Evolutionary conservation across 2,888 invertebrate species (phyloP).

Genomic region (Galeopsomyia nigrocyanea): DNA sequence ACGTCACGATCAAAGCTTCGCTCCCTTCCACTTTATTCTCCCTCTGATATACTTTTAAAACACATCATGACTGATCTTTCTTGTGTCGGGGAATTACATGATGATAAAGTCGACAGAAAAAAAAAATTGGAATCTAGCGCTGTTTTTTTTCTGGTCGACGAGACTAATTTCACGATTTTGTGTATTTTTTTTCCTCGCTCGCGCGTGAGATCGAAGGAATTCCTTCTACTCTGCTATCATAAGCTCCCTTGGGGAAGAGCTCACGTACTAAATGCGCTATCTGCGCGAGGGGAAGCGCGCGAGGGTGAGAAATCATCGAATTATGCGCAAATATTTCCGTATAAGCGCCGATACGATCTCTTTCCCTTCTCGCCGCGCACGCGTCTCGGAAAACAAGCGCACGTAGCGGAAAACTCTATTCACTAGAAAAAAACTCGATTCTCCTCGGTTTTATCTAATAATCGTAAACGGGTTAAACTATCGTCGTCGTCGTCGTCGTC

Average conservation of each 20-base stretch:
- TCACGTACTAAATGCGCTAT: conserved; percentile 13
- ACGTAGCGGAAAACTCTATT: not conserved
- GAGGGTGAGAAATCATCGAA: conserved; percentile 22
- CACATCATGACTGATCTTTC: too few relatives aligned
- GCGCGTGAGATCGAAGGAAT: too few relatives aligned
- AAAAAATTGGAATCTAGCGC: too few relatives aligned
- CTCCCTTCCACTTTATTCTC: not conserved
- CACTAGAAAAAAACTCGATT: not conserved
- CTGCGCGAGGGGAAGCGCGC: not conserved
- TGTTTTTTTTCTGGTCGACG: too few relatives aligned
- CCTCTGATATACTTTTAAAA: too few relatives aligned
- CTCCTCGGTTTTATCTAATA: conserved; percentile 27
- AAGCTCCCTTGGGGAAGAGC: too few relatives aligned
- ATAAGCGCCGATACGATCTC: not conserved
- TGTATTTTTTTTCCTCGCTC: too few relatives aligned
- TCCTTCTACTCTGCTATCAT: too few relatives aligned
- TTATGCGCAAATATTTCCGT: conserved; percentile 13
- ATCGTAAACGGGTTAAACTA: conserved; percentile 32
- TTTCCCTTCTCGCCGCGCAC: too few relatives aligned
- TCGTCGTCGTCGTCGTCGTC: not conserved
- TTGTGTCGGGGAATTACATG: too few relatives aligned
- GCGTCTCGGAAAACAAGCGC: not conserved
- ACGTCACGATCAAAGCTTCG: not conserved
- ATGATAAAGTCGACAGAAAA: too few relatives aligned
- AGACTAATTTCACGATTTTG: too few relatives aligned